Evolutionary conservation across 1,140 invertebrate species (phyloP), one percentile per base, ranked within the genome.

Genomic region (Scaptomyza montana): DNA sequence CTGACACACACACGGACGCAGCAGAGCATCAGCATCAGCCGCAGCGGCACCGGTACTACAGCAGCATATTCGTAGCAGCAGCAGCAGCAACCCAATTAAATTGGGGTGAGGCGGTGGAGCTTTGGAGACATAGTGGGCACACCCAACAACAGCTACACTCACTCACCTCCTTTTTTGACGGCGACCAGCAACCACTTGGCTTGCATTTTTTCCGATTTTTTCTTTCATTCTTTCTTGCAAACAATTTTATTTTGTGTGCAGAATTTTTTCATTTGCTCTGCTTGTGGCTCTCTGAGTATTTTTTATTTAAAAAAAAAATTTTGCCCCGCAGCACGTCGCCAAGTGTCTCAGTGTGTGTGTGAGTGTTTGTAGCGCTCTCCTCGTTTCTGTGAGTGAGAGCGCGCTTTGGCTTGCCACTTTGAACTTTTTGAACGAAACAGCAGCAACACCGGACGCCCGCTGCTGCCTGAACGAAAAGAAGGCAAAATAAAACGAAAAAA

Each of bases 161-260:
- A 25, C 51, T 41, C 55, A 9, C 39, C 57, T 50, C 25, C 5
- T 33, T 2, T 66, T 73, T 61, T 49, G 74, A 45, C 12, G 68
- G 55, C 54, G 61, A 54, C 62, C 74, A 77, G 69, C 77, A 87
- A 89, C 76, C 84, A 89, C 82, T 87, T 87, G 82, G 84, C 79
- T 84, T 87, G 84, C 84, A 89, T 89, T 87, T 87, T 87, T 87
- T 89, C 84, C 73, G 79, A 87, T 87, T 87, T 87, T 87, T 87
- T 84, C 84, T 87, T 84, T 87, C 85, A 62, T 80, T 89, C 84
- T 89, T 84, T 89, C 84, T 87, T 87, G 84, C 84, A 89, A 89
- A 87, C 84, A 85, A 84, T 80, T 81, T 87, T 87, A 87, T 87
- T 86, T 87, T 87, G 78, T 89, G 79, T 84, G 79, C 79, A 90